phyloP scores from a whole-genome alignment of 2,113 vertebrate species.

The Coreoperca whiteheadi region DNA sequence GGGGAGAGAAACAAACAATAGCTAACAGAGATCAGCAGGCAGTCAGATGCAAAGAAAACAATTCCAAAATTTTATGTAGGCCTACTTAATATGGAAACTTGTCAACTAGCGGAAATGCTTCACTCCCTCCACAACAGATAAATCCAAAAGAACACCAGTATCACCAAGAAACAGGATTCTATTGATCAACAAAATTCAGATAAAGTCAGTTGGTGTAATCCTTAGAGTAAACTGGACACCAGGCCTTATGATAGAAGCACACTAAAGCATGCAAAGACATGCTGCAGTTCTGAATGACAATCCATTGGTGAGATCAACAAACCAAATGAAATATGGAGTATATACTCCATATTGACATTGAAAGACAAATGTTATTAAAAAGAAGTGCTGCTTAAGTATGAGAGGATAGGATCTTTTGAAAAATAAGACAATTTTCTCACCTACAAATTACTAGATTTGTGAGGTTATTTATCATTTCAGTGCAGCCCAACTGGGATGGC shows the following conservation, averaged over 20 bases:
- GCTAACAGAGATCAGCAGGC: constrained; percentile 49
- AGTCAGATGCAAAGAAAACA: constrained; percentile 24
- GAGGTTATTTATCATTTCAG: neutral
- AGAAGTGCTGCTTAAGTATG: neutral
- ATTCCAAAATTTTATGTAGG: constrained; percentile 14
- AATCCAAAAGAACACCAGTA: neutral
- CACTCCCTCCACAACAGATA: neutral
- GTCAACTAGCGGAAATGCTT: constrained; percentile 18
- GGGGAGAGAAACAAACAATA: constrained; percentile 53
- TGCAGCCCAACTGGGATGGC: neutral
- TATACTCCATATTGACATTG: too few relatives aligned
- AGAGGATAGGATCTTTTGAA: neutral
- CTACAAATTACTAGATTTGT: neutral
- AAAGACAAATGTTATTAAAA: constrained; percentile 1
- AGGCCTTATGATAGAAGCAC: constrained; percentile 19
- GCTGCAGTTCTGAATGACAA: constrained; percentile 35
- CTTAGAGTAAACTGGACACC: neutral
- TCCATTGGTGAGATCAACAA: neutral
- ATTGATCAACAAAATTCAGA: constrained; percentile 12
- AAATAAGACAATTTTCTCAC: neutral
- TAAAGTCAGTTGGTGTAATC: constrained; percentile 13
- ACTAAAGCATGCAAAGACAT: constrained; percentile 44
- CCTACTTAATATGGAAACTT: constrained; percentile 6
- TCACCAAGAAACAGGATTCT: neutral
- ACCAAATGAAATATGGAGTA: neutral